phyloP scores from a whole-genome alignment of 2,888 invertebrate species.

The Parasteatoda lunata region DNA sequence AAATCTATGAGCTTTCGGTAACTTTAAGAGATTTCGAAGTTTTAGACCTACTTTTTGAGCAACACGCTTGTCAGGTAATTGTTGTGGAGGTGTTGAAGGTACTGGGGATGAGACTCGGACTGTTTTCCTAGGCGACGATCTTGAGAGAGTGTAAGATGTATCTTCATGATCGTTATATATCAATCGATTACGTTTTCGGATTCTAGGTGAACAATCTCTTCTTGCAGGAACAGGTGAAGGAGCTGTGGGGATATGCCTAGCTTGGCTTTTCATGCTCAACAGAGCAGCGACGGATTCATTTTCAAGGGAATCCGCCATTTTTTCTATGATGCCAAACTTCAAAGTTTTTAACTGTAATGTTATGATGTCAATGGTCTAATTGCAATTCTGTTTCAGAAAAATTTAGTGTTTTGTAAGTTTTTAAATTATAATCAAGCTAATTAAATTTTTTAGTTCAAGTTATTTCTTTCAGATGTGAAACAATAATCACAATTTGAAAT shows the following conservation, averaged over 20 bases:
- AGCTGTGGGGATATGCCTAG: constrained; percentile 57
- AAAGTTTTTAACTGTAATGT: constrained; percentile 40
- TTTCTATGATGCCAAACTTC: constrained; percentile 52
- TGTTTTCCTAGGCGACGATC: constrained; percentile 81
- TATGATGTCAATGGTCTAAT: neutral
- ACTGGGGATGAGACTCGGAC: constrained; percentile 64
- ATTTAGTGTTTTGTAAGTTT: too few species aligned
- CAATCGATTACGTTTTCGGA: constrained; percentile 89
- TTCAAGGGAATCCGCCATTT: constrained; percentile 68
- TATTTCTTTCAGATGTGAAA: too few species aligned
- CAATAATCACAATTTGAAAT: too few species aligned
- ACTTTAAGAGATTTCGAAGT: constrained; percentile 91
- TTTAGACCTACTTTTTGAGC: constrained; percentile 92
- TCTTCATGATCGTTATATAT: constrained; percentile 86
- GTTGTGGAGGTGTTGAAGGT: constrained; percentile 43
- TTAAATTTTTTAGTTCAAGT: too few species aligned
- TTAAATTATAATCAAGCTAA: too few species aligned
- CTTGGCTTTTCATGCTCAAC: constrained; percentile 67
- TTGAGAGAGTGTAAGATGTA: constrained; percentile 74
- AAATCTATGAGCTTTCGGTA: constrained; percentile 99
- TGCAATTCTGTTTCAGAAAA: too few species aligned
- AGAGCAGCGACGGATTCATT: constrained; percentile 67
- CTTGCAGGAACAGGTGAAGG: constrained; percentile 59
- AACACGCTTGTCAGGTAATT: constrained; percentile 82
- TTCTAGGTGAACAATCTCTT: constrained; percentile 81